These are phyloP conservation scores for Philaethria dido DNA, from an alignment of 2,888 invertebrate genomes.

Conservation along the genomic window DNA sequence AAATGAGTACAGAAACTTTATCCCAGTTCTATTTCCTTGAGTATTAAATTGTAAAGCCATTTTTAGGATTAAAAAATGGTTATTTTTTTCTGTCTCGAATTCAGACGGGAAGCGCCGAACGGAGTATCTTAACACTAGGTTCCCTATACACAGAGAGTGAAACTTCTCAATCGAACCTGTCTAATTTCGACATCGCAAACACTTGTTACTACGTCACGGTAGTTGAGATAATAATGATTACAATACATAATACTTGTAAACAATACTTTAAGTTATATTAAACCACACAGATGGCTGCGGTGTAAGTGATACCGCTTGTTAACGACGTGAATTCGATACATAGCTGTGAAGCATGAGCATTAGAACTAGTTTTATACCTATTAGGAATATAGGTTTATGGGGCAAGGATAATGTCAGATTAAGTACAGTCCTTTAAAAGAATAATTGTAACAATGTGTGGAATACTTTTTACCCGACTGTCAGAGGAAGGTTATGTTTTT, in stretches of 20 bases:
- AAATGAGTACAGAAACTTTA: no score
- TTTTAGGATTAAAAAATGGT: no score
- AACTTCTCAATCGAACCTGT: no score
- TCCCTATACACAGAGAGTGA: no score
- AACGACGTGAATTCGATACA: conserved; percentile 16
- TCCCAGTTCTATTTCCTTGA: no score
- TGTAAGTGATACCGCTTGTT: conserved; percentile 29
- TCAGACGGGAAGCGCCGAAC: no score
- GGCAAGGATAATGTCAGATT: conserved; percentile 20
- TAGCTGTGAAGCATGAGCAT: conserved; percentile 13
- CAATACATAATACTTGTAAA: conserved; percentile 5
- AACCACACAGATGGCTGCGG: conserved; percentile 30
- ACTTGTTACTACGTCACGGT: not conserved
- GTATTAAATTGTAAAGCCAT: no score
- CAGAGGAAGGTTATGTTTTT: no score
- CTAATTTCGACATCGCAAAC: not conserved
- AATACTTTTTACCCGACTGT: no score
- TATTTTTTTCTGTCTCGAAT: no score
- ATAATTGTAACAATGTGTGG: no score
- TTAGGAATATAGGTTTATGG: conserved; percentile 21
- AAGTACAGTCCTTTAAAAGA: not conserved
- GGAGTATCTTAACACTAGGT: no score
- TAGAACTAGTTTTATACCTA: conserved; percentile 15
- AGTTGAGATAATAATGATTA: conserved; percentile 2
- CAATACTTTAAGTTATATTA: conserved; percentile 31